phyloP scores from a whole-genome alignment of 2,113 vertebrate genomes.

The Oxyura jamaicensis region DNA sequence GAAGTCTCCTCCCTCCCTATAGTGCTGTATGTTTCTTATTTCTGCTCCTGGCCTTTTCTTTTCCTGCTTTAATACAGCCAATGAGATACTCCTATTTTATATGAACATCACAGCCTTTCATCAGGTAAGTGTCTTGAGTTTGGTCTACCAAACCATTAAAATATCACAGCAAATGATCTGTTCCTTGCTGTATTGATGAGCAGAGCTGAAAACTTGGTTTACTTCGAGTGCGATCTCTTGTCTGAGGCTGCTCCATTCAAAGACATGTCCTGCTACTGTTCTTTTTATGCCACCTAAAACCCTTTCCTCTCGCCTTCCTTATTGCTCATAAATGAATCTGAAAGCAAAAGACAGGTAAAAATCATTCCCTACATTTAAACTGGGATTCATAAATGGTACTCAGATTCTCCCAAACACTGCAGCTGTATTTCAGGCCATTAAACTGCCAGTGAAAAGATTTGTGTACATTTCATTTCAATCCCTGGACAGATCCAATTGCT shows the following conservation, averaged over 20 bases:
- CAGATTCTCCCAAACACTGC: neutral
- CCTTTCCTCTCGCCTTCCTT: neutral
- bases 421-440: neutral
- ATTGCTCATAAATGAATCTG: neutral
- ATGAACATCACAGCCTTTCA: neutral
- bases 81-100: neutral
- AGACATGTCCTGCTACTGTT: neutral
- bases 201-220: neutral
- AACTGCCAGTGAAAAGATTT: slow-evolving; percentile 10
- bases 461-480: neutral
- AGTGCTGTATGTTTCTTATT: neutral
- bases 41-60: neutral
- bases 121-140: neutral
- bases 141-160: neutral
- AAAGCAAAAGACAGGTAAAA: neutral
- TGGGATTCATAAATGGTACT: neutral
- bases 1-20: neutral
- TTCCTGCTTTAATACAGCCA: neutral
- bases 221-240: neutral
- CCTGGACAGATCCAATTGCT: neutral
- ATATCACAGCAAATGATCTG: neutral
- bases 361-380: neutral
- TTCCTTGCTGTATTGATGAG: neutral
- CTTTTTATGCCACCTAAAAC: neutral
- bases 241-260: neutral